A percentile compares a stretch with the other conserved stretches of the same genome.
phyloP scores from a whole-genome alignment of 2,888 invertebrate species.

The Caradrina kadenii region DNA sequence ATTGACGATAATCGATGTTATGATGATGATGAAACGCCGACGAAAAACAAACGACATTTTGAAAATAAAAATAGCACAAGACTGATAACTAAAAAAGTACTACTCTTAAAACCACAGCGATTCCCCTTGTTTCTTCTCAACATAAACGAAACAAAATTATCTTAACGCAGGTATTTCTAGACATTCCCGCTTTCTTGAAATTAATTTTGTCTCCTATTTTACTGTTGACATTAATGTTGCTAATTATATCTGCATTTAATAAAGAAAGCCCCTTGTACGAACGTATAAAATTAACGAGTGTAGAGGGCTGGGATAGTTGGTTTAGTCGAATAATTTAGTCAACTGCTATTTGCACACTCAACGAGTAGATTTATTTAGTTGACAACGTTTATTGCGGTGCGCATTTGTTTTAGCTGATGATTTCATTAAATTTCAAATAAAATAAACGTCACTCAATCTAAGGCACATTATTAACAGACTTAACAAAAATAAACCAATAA shows the following conservation, averaged over 20 bases:
- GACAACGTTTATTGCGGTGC: not conserved
- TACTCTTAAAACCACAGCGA: constrained; percentile 8
- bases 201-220: constrained; percentile 63
- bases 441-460: too few relatives aligned
- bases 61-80: not conserved
- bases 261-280: constrained; percentile 74
- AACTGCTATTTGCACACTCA: constrained; percentile 6
- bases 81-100: constrained; percentile 3
- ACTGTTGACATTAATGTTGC: constrained; percentile 69
- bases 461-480: too few relatives aligned
- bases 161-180: constrained; percentile 48
- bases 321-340: constrained; percentile 30
- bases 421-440: not conserved
- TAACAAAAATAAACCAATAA: too few relatives aligned
- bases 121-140: constrained; percentile 18
- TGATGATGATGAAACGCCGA: too few relatives aligned
- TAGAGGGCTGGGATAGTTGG: constrained; percentile 45
- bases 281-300: constrained; percentile 80
- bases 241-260: constrained; percentile 80
- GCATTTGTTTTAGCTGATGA: not conserved
- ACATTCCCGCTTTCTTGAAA: constrained; percentile 47
- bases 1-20: too few relatives aligned
- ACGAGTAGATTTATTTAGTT: not conserved
- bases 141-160: constrained; percentile 58
- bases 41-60: not conserved